Evolutionary conservation across 1,140 invertebrate species (phyloP).

Genomic region (Cheumatopsyche charites): DNA sequence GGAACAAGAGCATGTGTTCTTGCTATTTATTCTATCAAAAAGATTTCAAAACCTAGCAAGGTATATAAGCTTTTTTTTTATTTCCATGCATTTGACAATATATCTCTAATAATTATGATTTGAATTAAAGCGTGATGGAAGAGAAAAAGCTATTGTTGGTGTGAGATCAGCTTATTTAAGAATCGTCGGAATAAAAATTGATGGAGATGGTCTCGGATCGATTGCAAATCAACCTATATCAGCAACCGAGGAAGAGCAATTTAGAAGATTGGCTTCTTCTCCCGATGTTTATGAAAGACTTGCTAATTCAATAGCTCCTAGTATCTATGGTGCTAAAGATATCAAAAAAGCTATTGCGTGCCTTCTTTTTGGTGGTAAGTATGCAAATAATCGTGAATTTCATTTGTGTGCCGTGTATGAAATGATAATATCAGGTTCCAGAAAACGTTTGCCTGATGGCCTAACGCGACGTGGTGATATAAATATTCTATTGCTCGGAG

Average conservation of each 20-base stretch:
- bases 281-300: constrained; percentile 91
- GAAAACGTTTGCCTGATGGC: constrained; percentile 93
- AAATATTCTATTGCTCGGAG: constrained; percentile 93
- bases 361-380: constrained; percentile 87
- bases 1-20: constrained; percentile 94
- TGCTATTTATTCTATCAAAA: constrained; percentile 98
- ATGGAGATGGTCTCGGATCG: constrained; percentile 79
- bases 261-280: constrained; percentile 81
- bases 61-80: constrained; percentile 30
- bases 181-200: constrained; percentile 89
- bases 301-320: constrained; percentile 92
- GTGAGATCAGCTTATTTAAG: constrained; percentile 93
- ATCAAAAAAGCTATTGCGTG: constrained; percentile 98
- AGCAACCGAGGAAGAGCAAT: constrained; percentile 90
- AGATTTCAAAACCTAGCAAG: constrained; percentile 69
- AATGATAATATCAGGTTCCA: constrained; percentile 62
- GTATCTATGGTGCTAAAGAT: constrained; percentile 93
- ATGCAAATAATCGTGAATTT: constrained; percentile 6
- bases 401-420: neutral
- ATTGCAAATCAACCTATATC: constrained; percentile 61
- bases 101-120: neutral
- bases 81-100: neutral
- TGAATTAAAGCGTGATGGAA: constrained; percentile 64
- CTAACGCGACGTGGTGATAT: constrained; percentile 95
- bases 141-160: constrained; percentile 88